Base-by-base conservation (phyloP, 1,140 invertebrate genomes). In the Lysiphlebus fabarum region DNA sequence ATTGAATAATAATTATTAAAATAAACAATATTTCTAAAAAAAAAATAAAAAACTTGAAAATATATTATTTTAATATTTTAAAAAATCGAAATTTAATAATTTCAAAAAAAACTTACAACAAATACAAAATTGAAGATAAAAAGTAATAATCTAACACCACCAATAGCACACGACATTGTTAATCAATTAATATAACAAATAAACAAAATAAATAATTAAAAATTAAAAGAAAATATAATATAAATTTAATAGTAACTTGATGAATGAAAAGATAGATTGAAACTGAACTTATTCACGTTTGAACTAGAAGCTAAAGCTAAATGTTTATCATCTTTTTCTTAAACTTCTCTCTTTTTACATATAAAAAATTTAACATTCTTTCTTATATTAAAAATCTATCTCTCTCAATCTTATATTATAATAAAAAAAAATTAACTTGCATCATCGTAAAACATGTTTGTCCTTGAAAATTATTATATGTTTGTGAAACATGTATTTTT, bases 91-190 rank as follows among this genome's bases (percentile, higher is more conserved):
- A n/a, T n/a, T n/a, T n/a, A n/a, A n/a, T n/a, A n/a, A n/a, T n/a
- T n/a, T n/a, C n/a, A n/a, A 42, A 55, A 58, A 49, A 14, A 63
- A 79, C 65, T 85, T 74, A 84, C 82, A 59, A 76, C 70, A 66
- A 83, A 82, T 5, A 82, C 41, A n/a, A 83, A 76, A 64, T 83
- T 84, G 67, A 83, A 82, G 50, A 77, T 53, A 61, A 82, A 83
- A 2, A 84, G 67, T 9, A 84, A 58, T 60, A 74, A 81, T 67
- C 79, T 83, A 37, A 83, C 64, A 44, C 64, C 70, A 11, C 48
- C 50, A 8, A 56, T 61, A 8, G 53, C 59, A n/a, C 65, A 70
- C 38, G 59, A 62, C 67, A 79, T 79, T 53, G 58, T 61, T 9
- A 50, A 49, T 9, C 38, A 38, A 9, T 8, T 58, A 58, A 47